Evolutionary conservation across 2,113 vertebrate genomes (phyloP).

Genomic region (Orycteropus afer): DNA sequence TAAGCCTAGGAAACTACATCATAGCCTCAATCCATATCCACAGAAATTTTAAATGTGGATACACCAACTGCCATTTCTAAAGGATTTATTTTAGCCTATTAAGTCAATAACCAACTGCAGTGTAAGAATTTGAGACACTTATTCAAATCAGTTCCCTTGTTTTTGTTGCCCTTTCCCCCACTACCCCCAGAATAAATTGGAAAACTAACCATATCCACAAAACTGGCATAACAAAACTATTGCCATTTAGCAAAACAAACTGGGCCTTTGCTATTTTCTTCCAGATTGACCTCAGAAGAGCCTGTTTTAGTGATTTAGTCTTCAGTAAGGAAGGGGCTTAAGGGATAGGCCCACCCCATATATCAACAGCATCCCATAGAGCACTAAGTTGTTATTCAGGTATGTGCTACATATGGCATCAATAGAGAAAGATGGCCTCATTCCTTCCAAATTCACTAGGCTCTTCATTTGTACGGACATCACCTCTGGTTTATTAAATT

Average conservation of each 20-base stretch:
- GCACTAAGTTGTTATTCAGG: constrained; percentile 1
- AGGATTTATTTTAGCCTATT: not conserved
- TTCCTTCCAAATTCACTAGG: not conserved
- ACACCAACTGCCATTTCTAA: not conserved
- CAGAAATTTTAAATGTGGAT: not conserved
- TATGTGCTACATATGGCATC: constrained; percentile 45
- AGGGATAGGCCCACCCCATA: not conserved
- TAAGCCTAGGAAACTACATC: not conserved
- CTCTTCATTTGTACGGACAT: not conserved
- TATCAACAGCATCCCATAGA: constrained; percentile 20
- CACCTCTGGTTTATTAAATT: not conserved
- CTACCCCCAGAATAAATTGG: not conserved
- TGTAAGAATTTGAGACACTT: not conserved
- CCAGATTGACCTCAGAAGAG: constrained; percentile 3
- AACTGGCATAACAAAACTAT: not conserved
- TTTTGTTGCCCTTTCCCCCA: not conserved
- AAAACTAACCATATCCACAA: not conserved
- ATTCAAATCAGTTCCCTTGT: not conserved
- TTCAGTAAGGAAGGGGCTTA: not conserved
- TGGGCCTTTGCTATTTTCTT: constrained; percentile 8
- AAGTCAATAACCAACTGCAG: not conserved
- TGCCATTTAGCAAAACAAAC: not conserved
- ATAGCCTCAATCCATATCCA: not conserved
- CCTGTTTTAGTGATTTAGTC: constrained; percentile 39
- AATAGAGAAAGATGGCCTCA: constrained; percentile 9